Evolutionary conservation across 23 tunicate genomes (phyloP), one percentile per base, ranked within the genome.

Genomic region (Corella eumyota): DNA sequence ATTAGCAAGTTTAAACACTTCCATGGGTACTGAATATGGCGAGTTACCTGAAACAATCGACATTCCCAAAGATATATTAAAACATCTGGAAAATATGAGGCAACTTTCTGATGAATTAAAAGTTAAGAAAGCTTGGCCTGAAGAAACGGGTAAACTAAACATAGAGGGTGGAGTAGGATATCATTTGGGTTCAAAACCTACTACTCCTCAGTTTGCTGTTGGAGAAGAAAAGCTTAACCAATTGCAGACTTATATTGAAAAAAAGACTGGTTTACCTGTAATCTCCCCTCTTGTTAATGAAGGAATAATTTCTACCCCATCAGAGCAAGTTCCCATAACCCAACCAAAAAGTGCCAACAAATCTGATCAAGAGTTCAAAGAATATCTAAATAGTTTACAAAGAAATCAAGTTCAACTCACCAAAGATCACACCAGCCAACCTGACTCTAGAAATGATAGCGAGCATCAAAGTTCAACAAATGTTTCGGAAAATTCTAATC

Each of bases 1-100:
- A n/a, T n/a, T n/a, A n/a, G n/a, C n/a, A n/a, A 75, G 82, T 63
- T 66, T 75, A 53, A 70, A 84, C 30, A 32, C 80, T n/a, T 73
- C 94, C 32, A 45, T 62, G 15, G 64, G 69, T 31, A 84, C 83
- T 3, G 94, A 84, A 62, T 84, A 84, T 61, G 80, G 94, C 21
- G 94, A 84, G 28, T 44, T 84, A 21, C 94, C 94, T 21, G 80
- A 84, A 19, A 60, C 62, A 31, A 83, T 82, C 4, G 92, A 82
- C 49, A 82, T 73, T 20, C 92, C 92, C 2, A 59, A 56, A 45
- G 73, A 75, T 32, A 75, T 75, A 28, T 55, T 75, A 22, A 25
- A 45, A 30, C 82, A 73, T 2, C 34, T 75, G 33, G 36, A 75
- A 24, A 75, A 57, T 32, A 65, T 75, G 60, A 38, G 60, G 61